A percentile compares a stretch with the other conserved stretches of the same genome.
phyloP scores from a whole-genome alignment of 2,888 invertebrate species.

The Chironomus tentans region DNA sequence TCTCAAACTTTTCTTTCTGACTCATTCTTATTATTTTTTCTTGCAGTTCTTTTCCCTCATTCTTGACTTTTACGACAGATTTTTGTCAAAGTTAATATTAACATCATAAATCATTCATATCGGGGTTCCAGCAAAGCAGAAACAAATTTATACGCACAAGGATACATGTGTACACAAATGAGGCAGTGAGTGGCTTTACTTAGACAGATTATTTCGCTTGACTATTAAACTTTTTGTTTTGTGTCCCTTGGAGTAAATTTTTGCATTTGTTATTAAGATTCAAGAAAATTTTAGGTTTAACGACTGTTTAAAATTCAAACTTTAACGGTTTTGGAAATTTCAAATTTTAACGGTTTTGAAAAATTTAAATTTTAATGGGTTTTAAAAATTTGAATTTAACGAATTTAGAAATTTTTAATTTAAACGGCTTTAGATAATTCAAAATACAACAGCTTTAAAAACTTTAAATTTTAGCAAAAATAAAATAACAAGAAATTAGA shows the following conservation, averaged over 20 bases:
- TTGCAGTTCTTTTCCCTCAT: not conserved
- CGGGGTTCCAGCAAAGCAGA: not conserved
- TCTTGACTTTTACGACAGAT: slow-evolving; percentile 12
- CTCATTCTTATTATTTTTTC: too few relatives aligned
- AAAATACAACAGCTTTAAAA: too few relatives aligned
- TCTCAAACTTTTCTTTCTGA: not conserved
- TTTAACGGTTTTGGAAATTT: not conserved
- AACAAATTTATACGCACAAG: too few relatives aligned
- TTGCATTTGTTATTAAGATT: not conserved
- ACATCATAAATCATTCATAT: slow-evolving; percentile 16
- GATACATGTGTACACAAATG: too few relatives aligned
- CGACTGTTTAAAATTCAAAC: not conserved
- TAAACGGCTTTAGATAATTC: too few relatives aligned
- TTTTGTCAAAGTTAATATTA: slow-evolving; percentile 16
- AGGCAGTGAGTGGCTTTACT: not conserved
- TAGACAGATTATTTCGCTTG: not conserved
- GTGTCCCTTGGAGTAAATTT: not conserved
- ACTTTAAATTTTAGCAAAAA: too few relatives aligned
- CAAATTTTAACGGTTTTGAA: not conserved
- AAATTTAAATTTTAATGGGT: too few relatives aligned
- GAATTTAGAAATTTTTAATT: too few relatives aligned
- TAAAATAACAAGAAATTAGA: too few relatives aligned
- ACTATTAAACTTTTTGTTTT: not conserved
- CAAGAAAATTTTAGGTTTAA: not conserved
- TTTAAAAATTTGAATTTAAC: too few relatives aligned